Conservation (phyloP, 2,113 vertebrate species). For the Tragelaphus buxtoni region DNA sequence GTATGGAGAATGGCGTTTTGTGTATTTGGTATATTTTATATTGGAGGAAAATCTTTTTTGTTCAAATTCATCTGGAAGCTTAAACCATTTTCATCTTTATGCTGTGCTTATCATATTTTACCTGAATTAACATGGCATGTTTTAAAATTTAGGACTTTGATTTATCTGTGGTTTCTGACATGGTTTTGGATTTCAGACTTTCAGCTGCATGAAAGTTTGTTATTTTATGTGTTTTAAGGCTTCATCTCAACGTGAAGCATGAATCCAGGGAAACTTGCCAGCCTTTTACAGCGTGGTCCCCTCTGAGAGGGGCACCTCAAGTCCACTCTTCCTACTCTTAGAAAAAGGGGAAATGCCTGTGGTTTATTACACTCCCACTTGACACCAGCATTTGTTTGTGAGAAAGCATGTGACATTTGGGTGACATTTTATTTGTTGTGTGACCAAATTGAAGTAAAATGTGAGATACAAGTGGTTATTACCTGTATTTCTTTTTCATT, state of each 20-base stretch:
- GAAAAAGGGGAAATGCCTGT: background rate
- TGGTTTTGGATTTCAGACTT: constrained; percentile 15
- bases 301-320: background rate
- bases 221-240: background rate
- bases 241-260: background rate
- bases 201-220: background rate
- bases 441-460: constrained; percentile 17
- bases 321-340: background rate
- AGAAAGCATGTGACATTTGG: background rate
- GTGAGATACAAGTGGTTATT: background rate
- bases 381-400: background rate
- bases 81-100: background rate
- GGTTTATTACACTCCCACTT: background rate
- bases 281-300: background rate
- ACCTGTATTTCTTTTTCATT: background rate
- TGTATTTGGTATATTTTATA: background rate
- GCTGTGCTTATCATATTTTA: background rate
- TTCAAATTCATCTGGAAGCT: constrained; percentile 1
- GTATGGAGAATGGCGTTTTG: background rate
- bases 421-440: background rate
- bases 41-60: background rate
- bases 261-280: background rate
- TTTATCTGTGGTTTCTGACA: background rate
- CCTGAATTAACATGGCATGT: background rate
- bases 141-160: constrained; percentile 3